These are phyloP conservation scores for Amphimallon solstitiale DNA, from an alignment of 2,888 invertebrate genomes.

Conservation along the genomic window DNA sequence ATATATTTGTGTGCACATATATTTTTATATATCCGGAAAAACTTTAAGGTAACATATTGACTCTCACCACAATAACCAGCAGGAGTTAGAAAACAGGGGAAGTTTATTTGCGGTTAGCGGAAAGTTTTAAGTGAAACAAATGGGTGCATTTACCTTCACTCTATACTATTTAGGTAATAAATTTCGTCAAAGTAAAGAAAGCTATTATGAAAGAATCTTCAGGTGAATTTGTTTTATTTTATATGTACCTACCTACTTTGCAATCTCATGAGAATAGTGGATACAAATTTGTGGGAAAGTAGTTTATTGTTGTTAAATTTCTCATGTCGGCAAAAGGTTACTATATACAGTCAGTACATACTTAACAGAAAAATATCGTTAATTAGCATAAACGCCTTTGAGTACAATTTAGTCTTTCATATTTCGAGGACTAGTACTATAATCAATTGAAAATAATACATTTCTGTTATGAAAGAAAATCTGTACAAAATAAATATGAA, in stretches of 20 bases:
- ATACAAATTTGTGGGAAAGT: slow-evolving; percentile 6
- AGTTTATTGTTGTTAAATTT: too few relatives aligned
- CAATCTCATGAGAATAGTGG: slow-evolving; percentile 34
- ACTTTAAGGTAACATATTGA: background rate
- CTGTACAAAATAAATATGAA: too few relatives aligned
- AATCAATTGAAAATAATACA: too few relatives aligned
- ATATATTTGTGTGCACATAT: too few relatives aligned
- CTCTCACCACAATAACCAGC: background rate
- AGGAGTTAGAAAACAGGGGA: slow-evolving; percentile 10
- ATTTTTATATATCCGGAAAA: slow-evolving; percentile 10
- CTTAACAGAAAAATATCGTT: too few relatives aligned
- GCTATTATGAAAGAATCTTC: slow-evolving; percentile 32
- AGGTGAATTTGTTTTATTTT: slow-evolving; percentile 41
- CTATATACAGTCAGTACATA: slow-evolving; percentile 17
- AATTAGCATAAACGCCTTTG: too few relatives aligned
- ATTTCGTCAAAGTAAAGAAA: slow-evolving; percentile 35
- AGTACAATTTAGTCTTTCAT: too few relatives aligned
- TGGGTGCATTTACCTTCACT: slow-evolving; percentile 33
- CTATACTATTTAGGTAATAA: slow-evolving; percentile 32
- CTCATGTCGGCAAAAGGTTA: slow-evolving; percentile 6
- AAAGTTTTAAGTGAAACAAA: slow-evolving; percentile 38
- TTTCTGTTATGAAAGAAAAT: too few relatives aligned
- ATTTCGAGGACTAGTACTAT: too few relatives aligned
- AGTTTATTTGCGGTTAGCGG: slow-evolving; percentile 29
- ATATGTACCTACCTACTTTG: slow-evolving; percentile 28